Evolutionary conservation across 2,797 vertebrate genomes (phyloP), one percentile per base, ranked within the genome.

Genomic region (Eulemur coronatus): DNA sequence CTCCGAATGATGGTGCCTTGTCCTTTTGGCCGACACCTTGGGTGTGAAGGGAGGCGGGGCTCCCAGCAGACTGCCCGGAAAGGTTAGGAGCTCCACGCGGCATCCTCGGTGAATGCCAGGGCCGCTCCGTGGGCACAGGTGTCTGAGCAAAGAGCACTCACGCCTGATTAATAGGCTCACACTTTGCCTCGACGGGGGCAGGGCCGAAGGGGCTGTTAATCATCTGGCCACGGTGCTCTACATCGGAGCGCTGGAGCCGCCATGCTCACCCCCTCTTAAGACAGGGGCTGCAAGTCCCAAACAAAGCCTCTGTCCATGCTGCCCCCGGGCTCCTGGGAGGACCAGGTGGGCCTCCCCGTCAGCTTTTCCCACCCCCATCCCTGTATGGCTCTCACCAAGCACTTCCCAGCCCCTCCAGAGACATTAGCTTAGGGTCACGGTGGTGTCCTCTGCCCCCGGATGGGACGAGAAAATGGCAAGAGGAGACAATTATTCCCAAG

Each of bases 141-240:
- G 0, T 72, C 94, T 95, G 95, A 96, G 97, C 95, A 95, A 95
- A 97, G 89, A 98, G 69, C 95, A 69, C 94, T 95, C 50, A 46
- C 13, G 41, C 94, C 96, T 98, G 98, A 98, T 98, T 98, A 98
- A 98, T 97, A 98, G 97, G 96, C 91, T 97, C 92, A 97, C 95
- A 91, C 98, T 93, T 96, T 95, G 70, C 96, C 98, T 98, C 95
- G 89, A 96, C 78, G 93, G 81, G 78, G 94, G 59, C 76, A 93
- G 95, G 92, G 94, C 92, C 50, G 43, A 75, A 96, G 82, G 0
- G 46, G 94, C 91, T 98, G 94, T 98, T 98, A 96, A 98, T 98
- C 97, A 98, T 61, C 0, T 55, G 12, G 67, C 59, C 57, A 87
- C 14, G 0, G 35, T 73, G n/a, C 41, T 91, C 87, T 89, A 67